Base-by-base conservation (phyloP, 1,140 invertebrate genomes). In the Muscidifurax raptorellus region DNA sequence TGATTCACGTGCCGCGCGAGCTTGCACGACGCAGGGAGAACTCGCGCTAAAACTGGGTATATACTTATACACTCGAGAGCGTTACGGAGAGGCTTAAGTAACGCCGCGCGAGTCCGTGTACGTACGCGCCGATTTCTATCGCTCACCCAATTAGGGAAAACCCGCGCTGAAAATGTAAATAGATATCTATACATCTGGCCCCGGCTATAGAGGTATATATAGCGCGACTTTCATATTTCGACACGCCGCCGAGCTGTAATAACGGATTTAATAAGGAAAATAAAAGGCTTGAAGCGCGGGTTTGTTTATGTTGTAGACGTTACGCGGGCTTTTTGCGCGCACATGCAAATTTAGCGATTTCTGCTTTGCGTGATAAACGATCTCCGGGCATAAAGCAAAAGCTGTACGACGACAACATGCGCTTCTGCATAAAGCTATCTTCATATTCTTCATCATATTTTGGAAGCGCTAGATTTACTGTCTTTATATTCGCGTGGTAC, bases 1-100 rank as follows among this genome's bases (percentile, higher is more conserved):
- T 78, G 82, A 78, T 85, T 87, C 87, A 86, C 84, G 80, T 83
- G 76, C 75, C 40, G 2, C 30, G 12, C 30, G 69, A 28, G 47
- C 80, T 36, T n/a, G 9, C n/a, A 5, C 30, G 66, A 22, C 18
- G n/a, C 13, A 25, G 64, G 25, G 30, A 40, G 25, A 66, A 22
- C 28, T 71, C 69, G 71, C 52, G 72, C 81, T 77, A 83, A 83
- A 82, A 82, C 5, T 82, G 71, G 71, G 18, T 27, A 52, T 77
- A 27, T 32, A 22, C 64, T n/a, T 47, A 82, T 36, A 25, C 52
- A 66, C 28, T 27, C 28, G 15, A 32, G 6, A 81, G 40, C 44
- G 52, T 59, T 47, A 47, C 36, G 47, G 67, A 22, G 59, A 18
- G 44, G 28, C 25, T 74, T 81, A 59, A 81, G 36, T 81, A 74